Evolutionary conservation across 2,113 vertebrate species (phyloP).

Genomic region (Cervus canadensis): DNA sequence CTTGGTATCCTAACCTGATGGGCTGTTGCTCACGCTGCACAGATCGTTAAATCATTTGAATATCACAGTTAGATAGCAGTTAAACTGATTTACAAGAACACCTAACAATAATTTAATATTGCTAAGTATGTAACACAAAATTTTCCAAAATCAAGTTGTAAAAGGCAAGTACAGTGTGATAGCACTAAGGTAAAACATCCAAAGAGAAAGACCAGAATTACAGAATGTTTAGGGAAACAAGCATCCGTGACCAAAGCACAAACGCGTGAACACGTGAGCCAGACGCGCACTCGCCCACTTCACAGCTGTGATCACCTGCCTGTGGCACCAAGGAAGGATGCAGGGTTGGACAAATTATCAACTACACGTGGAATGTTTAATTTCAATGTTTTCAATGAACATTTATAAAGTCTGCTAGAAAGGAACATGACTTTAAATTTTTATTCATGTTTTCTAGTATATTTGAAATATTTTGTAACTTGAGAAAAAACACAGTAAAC

Average conservation of each 20-base stretch:
- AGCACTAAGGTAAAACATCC: neutral
- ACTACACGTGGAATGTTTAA: neutral
- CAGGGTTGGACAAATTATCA: neutral
- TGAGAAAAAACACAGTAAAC: neutral
- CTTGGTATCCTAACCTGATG: neutral
- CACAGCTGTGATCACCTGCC: neutral
- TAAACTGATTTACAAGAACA: neutral
- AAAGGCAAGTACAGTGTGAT: neutral
- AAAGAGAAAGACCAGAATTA: neutral
- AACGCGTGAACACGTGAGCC: neutral
- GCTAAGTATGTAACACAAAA: neutral
- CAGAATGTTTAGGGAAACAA: neutral
- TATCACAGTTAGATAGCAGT: neutral
- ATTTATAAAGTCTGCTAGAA: neutral
- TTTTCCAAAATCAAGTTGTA: neutral
- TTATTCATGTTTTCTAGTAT: neutral
- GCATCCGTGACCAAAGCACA: neutral
- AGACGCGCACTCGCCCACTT: neutral
- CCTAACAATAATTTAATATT: neutral
- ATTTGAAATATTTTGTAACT: neutral
- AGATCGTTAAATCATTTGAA: neutral
- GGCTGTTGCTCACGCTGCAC: neutral
- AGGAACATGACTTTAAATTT: neutral
- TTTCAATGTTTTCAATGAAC: neutral
- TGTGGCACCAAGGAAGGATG: rapidly evolving